Conservation (phyloP, 92 coral and sea anemone species). For the Diadumene lineata region DNA sequence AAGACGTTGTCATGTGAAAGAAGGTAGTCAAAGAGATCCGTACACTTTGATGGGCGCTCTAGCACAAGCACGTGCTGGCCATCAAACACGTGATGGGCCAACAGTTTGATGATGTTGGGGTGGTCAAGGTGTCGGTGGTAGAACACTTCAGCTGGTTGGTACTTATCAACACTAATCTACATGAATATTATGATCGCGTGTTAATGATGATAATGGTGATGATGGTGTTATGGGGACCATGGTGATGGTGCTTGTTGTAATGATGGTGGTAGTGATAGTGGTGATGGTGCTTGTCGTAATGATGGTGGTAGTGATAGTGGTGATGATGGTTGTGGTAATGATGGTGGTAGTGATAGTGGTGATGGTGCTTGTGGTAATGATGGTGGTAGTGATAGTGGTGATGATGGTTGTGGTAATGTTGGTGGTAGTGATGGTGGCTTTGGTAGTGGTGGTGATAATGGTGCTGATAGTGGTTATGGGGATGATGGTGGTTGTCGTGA, state of each 20-base stretch:
- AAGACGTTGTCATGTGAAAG: background rate
- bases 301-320: no score
- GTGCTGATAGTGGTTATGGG: background rate
- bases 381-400: no score
- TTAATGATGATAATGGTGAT: background rate
- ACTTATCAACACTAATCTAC: background rate
- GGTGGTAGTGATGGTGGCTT: no score
- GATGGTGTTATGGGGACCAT: no score
- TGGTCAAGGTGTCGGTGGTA: slow-evolving; percentile 17
- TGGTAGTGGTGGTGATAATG: no score
- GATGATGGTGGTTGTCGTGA: background rate
- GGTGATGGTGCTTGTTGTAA: no score
- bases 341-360: no score
- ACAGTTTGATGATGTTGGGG: slow-evolving; percentile 5
- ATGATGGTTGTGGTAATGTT: no score
- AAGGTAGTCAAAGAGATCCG: slow-evolving; percentile 17
- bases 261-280: no score
- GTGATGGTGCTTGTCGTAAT: no score
- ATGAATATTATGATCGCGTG: background rate
- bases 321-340: no score
- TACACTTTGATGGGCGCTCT: slow-evolving; percentile 17
- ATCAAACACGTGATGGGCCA: slow-evolving; percentile 22
- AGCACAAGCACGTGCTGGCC: slow-evolving; percentile 8
- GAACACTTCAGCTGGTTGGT: slow-evolving; percentile 14
- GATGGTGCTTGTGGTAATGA: no score